Conservation (phyloP, 2,797 vertebrate genomes). For the Pseudocheirus occidentalis region DNA sequence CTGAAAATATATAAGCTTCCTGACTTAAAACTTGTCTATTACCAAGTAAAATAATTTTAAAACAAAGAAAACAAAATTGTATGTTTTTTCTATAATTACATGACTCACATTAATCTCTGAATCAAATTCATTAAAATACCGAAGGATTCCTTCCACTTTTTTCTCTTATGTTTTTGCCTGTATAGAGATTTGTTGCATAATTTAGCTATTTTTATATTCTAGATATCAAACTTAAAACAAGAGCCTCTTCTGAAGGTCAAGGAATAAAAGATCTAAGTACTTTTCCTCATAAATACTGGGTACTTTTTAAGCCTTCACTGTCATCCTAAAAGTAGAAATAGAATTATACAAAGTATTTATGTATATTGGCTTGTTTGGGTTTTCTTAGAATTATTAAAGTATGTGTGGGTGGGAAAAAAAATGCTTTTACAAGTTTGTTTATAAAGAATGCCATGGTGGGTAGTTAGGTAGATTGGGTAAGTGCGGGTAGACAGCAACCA, state of each 20-base stretch:
- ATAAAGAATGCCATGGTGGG: neutral
- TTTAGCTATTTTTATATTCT: neutral
- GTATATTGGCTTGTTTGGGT: neutral
- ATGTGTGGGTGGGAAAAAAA: neutral
- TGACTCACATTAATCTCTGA: neutral
- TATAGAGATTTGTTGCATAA: neutral
- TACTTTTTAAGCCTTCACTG: neutral
- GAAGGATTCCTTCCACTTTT: neutral
- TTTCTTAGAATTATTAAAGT: neutral
- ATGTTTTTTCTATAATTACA: neutral
- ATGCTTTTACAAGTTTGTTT: neutral
- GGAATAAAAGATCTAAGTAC: neutral
- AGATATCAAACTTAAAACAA: neutral
- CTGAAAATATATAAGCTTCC: neutral
- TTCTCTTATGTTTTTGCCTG: neutral
- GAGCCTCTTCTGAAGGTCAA: neutral
- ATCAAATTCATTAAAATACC: neutral
- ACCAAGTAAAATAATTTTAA: neutral
- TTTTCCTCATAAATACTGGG: neutral
- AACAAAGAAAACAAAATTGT: neutral
- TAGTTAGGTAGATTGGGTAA: neutral
- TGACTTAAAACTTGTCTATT: neutral
- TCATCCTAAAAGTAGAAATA: neutral
- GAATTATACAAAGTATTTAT: neutral
- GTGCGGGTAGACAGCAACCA: neutral